Percentiles rank a stretch among this genome's conserved stretches.
phyloP scores from a whole-genome alignment of 2,797 vertebrate species.

The Linurgus olivaceus region DNA sequence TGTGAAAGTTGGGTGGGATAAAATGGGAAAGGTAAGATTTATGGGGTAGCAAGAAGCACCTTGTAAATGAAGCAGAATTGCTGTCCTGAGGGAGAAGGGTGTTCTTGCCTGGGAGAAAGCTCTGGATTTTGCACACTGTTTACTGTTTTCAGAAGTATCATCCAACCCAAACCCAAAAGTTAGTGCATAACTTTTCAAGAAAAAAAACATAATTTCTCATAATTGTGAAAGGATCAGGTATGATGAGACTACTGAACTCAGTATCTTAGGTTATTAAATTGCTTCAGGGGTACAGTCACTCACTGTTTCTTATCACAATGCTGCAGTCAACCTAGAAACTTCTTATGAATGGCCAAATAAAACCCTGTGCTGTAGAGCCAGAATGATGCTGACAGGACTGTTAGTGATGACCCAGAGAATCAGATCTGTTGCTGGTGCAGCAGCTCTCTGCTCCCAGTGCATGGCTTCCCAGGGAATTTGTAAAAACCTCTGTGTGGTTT shows the following conservation, averaged over 20 bases:
- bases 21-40: background rate
- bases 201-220: background rate
- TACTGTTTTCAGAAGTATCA: background rate
- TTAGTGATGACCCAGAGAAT: background rate
- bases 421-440: background rate
- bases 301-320: background rate
- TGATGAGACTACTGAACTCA: background rate
- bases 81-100: background rate
- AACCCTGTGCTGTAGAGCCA: background rate
- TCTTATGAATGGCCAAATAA: background rate
- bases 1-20: background rate
- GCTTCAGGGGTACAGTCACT: background rate
- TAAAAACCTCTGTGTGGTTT: background rate
- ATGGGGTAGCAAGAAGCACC: background rate
- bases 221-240: background rate
- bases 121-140: background rate
- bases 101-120: background rate
- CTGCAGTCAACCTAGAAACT: background rate
- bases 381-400: rapidly evolving
- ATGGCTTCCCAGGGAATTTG: background rate
- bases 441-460: background rate
- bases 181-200: background rate
- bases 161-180: background rate
- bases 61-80: background rate
- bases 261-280: background rate